Evolutionary conservation across 2,888 invertebrate species (phyloP), one percentile per base, ranked within the genome.

Genomic region (Andrena bucephala): DNA sequence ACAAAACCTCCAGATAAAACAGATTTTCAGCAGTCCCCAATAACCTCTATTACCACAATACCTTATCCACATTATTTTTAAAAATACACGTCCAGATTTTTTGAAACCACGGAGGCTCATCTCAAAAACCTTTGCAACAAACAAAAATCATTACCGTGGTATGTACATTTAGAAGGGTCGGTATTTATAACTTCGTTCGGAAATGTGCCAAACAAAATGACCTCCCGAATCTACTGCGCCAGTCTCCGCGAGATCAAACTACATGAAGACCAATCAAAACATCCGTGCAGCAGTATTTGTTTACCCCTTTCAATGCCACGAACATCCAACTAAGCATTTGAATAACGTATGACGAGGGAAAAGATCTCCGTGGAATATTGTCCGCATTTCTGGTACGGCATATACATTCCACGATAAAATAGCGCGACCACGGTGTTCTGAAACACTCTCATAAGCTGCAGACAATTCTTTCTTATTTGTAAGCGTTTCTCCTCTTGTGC

Each of bases 401-500:
- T 69, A 69, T 33, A 27, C 68, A 42, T 42, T 57, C 4, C 27
- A 36, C 16, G 33, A 36, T 57, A 36, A 36, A 69, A 69, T 24
- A 57, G 27, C 68, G 13, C 6, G 54, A 13, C 31, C 3, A 33
- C 36, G 4, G 36, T 67, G 29, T 20, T 2, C 13, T 5, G 27
- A 50, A 68, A 54, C 68, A 68, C 33, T 16, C 20, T 33, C 36
- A 10, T 27, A 57, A 69, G 57, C 57, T 57, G 36, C 8, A 52
- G 36, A 36, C 68, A 27, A 24, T 36, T 69, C 16, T 54, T 57
- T n/a, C n/a, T 8, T 20, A 31, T 68, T 36, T 33, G 20, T 24
- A 31, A 33, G 16, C 33, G 24, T 57, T 54, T 57, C 20, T 16
- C 27, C n/a, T 8, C 8, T n/a, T 33, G 2, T 20, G 57, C 13